A percentile compares a stretch with the other conserved stretches of the same genome.
These are phyloP conservation scores for Panulirus ornatus DNA, from an alignment of 1,140 invertebrate genomes.

Conservation along the genomic window DNA sequence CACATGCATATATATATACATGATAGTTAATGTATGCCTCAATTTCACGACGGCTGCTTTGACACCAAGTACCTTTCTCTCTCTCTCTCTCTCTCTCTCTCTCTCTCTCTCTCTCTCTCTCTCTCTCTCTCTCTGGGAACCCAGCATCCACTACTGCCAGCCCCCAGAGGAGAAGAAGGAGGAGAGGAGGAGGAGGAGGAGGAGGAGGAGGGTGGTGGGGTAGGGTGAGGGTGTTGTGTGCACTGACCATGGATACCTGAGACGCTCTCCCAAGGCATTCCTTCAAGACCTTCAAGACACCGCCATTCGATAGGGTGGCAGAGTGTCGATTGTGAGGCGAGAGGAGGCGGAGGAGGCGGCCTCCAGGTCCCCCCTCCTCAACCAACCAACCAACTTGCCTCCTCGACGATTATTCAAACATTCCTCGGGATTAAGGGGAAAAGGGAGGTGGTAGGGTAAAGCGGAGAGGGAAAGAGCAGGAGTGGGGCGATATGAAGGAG, in stretches of 20 bases:
- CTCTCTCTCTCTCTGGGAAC: too few species aligned
- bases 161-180: too few species aligned
- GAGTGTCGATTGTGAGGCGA: not conserved
- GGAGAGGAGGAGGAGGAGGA: too few species aligned
- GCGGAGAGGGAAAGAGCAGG: not conserved
- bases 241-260: not conserved
- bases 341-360: not conserved
- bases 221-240: too few species aligned
- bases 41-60: not conserved
- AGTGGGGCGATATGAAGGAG: not conserved
- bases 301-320: constrained; percentile 26
- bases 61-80: too few species aligned
- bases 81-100: constrained; percentile 20
- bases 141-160: too few species aligned
- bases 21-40: too few species aligned
- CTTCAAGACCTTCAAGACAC: not conserved
- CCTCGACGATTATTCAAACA: not conserved
- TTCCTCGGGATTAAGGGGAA: constrained; percentile 6
- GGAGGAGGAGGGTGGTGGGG: too few species aligned
- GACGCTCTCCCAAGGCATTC: constrained; percentile 11
- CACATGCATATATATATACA: too few species aligned
- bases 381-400: not conserved
- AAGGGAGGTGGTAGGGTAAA: not conserved
- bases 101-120: not conserved
- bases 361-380: not conserved